Evolutionary conservation across 2,113 vertebrate species (phyloP).

Genomic region (Serilophus lunatus): DNA sequence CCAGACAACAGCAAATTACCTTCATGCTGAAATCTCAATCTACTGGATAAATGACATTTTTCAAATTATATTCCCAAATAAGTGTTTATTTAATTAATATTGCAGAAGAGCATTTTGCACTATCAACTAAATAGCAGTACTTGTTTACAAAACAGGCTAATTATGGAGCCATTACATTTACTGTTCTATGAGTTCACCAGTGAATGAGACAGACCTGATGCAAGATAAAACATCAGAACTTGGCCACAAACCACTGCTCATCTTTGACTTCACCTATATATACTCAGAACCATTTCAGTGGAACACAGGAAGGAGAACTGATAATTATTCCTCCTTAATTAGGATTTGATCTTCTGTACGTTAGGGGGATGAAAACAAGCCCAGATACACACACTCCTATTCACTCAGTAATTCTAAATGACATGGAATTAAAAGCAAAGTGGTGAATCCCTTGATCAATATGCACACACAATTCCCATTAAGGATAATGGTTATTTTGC

Average conservation of each 20-base stretch:
- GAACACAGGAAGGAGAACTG: not conserved
- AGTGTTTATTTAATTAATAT: constrained; percentile 59
- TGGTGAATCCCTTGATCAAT: not conserved
- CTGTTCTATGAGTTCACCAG: constrained; percentile 20
- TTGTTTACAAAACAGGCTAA: constrained; percentile 70
- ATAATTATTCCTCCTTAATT: constrained; percentile 38
- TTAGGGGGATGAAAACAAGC: constrained; percentile 20
- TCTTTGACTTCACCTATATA: not conserved
- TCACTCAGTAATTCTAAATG: constrained; percentile 41
- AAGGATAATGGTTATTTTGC: constrained; percentile 28
- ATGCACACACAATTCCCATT: not conserved
- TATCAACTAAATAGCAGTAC: constrained; percentile 50
- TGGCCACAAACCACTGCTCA: not conserved
- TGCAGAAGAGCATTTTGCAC: constrained; percentile 58
- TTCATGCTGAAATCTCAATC: not conserved
- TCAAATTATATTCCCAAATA: constrained; percentile 51
- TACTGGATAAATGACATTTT: constrained; percentile 37
- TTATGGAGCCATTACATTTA: constrained; percentile 63
- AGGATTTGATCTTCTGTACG: constrained; percentile 19
- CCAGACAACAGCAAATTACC: not conserved
- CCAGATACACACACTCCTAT: not conserved
- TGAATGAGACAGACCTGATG: not conserved
- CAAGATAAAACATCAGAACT: constrained; percentile 1
- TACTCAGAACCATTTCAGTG: not conserved
- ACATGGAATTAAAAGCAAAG: constrained; percentile 47